A percentile compares a stretch with the other conserved stretches of the same genome.
Conservation (phyloP, 2,888 invertebrate genomes). For the Metallyticus violacea region DNA sequence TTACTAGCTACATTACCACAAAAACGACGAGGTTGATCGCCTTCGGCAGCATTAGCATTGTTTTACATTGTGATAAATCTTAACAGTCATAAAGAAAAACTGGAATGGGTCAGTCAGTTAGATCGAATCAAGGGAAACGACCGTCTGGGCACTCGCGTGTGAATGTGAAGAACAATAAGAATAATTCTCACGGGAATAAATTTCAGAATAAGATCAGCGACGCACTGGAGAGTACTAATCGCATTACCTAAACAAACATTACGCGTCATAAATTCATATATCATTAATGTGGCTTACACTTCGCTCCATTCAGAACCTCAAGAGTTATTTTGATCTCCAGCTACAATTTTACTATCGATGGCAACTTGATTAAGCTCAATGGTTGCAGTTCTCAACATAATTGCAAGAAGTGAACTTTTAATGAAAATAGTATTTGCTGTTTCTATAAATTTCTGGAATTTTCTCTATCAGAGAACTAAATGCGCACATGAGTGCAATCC, state of each 20-base stretch:
- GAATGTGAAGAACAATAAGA: background rate
- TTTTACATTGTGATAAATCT: background rate
- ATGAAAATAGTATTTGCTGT: too few species aligned
- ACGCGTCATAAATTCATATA: background rate
- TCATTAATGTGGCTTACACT: background rate
- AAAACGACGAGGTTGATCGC: too few species aligned
- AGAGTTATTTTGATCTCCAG: background rate
- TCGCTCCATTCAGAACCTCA: background rate
- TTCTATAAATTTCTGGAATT: too few species aligned
- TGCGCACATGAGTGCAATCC: too few species aligned
- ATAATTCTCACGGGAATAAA: background rate
- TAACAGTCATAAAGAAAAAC: background rate
- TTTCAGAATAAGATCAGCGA: background rate
- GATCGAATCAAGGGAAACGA: background rate
- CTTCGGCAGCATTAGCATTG: too few species aligned
- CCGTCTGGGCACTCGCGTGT: background rate
- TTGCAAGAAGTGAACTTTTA: too few species aligned
- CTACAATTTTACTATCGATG: background rate
- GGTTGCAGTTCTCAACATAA: too few species aligned
- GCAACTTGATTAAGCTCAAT: too few species aligned
- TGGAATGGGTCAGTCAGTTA: background rate
- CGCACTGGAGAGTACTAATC: background rate
- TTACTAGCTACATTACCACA: too few species aligned
- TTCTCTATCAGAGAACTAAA: too few species aligned
- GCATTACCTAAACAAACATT: background rate